Evolutionary conservation across 2,888 invertebrate species (phyloP).

Genomic region (Erannis defoliaria): DNA sequence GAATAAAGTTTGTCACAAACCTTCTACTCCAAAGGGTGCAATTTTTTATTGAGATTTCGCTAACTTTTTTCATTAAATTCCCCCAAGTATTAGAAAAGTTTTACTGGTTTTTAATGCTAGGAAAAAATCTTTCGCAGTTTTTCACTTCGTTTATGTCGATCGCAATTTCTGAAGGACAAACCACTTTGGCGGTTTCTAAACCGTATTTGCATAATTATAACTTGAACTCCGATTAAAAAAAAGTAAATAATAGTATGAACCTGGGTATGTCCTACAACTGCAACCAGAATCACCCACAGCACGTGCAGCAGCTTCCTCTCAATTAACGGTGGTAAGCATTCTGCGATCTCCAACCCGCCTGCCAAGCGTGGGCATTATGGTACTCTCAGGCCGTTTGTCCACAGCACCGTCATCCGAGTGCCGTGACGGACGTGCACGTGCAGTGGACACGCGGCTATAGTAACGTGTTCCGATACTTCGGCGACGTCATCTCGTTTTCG

Average conservation of each 20-base stretch:
- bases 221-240: not conserved
- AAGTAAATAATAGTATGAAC: not conserved
- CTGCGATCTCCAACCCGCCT: too few relatives aligned
- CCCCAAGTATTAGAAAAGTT: slow-evolving; percentile 70
- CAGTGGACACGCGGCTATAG: too few relatives aligned
- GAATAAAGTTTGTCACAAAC: slow-evolving; percentile 65
- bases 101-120: slow-evolving; percentile 59
- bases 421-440: too few relatives aligned
- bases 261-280: too few relatives aligned
- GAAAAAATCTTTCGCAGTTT: slow-evolving; percentile 60
- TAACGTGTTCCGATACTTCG: too few relatives aligned
- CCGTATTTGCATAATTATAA: slow-evolving; percentile 34
- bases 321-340: too few relatives aligned
- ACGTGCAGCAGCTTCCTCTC: too few relatives aligned
- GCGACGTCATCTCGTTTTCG: too few relatives aligned
- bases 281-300: too few relatives aligned
- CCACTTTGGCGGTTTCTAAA: slow-evolving; percentile 21
- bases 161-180: slow-evolving; percentile 37
- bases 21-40: slow-evolving; percentile 65
- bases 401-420: too few relatives aligned
- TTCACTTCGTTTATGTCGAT: slow-evolving; percentile 54
- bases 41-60: slow-evolving; percentile 71
- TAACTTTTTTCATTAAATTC: slow-evolving; percentile 78
- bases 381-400: too few relatives aligned
- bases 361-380: too few relatives aligned